A percentile compares a stretch with the other conserved stretches of the same genome.
Conservation (phyloP, 2,888 invertebrate genomes). For the Acanthoscelides obtectus region DNA sequence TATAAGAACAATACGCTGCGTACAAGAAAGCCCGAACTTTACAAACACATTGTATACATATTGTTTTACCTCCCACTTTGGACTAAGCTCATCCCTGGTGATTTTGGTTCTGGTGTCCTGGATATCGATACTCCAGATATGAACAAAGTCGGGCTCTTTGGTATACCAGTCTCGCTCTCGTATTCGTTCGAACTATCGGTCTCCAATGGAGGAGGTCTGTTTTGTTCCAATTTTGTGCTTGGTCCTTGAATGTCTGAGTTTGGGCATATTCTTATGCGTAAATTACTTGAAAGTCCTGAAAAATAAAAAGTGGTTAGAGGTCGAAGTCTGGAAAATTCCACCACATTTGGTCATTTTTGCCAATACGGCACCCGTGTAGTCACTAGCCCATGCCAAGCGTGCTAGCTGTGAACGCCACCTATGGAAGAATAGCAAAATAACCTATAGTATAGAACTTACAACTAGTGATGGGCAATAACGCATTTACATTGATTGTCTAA, state of each 20-base stretch:
- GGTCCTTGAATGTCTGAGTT: slow-evolving; percentile 15
- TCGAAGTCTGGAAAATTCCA: no score
- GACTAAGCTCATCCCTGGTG: slow-evolving; percentile 42
- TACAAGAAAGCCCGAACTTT: no score
- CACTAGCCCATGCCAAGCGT: no score
- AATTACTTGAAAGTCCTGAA: slow-evolving; percentile 35
- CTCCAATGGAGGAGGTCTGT: slow-evolving; percentile 39
- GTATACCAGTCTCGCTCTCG: slow-evolving; percentile 56
- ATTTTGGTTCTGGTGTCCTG: slow-evolving; percentile 51
- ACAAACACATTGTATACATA: no score
- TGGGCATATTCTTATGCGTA: slow-evolving; percentile 46
- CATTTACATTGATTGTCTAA: no score
- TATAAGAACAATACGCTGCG: no score
- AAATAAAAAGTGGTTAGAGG: neutral
- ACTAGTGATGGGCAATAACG: no score
- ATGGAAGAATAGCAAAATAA: no score
- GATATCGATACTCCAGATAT: slow-evolving; percentile 57
- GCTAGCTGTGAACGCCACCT: no score
- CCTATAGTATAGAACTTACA: no score
- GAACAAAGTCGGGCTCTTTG: slow-evolving; percentile 54
- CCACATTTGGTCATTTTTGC: no score
- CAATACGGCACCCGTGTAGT: no score
- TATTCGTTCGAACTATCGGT: slow-evolving; percentile 53
- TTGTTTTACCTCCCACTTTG: slow-evolving; percentile 38
- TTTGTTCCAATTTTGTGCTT: slow-evolving; percentile 26